Conservation (phyloP, 2,113 vertebrate genomes). For the Hemichromis elongatus region DNA sequence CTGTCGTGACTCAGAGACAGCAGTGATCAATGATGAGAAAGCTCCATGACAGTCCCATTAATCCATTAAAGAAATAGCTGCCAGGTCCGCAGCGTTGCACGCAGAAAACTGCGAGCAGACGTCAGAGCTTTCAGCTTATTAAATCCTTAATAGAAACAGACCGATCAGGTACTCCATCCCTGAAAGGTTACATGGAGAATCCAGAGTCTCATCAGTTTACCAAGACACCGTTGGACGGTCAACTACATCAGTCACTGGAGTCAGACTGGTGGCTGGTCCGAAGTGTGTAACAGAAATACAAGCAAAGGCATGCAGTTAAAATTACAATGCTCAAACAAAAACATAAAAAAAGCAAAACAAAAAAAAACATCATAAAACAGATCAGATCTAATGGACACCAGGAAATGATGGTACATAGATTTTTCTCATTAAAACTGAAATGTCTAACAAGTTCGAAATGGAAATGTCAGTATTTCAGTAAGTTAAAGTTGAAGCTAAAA, state of each 20-base stretch:
- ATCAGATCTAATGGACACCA: rapidly evolving
- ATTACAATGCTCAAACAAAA: neutral
- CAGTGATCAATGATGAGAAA: slow-evolving; percentile 41
- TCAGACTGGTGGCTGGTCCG: neutral
- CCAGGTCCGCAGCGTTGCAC: neutral
- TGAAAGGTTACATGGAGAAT: neutral
- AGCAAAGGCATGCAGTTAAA: neutral
- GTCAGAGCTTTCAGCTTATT: slow-evolving; percentile 49
- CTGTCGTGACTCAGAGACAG: slow-evolving; percentile 22
- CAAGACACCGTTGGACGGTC: neutral
- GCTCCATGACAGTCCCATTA: slow-evolving; percentile 28
- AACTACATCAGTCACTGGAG: neutral
- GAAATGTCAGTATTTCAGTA: neutral
- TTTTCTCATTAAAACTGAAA: neutral
- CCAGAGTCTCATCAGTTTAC: neutral
- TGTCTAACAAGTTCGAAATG: neutral
- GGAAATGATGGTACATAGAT: neutral
- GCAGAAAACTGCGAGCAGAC: neutral
- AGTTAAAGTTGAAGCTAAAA: neutral
- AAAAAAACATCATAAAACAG: neutral
- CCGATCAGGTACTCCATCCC: neutral
- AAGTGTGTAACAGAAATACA: neutral
- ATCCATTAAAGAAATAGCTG: slow-evolving; percentile 30
- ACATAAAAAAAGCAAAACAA: too few relatives aligned
- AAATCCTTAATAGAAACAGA: neutral